Conservation (phyloP, 2,888 invertebrate species). For the Ernsta delagoae region DNA sequence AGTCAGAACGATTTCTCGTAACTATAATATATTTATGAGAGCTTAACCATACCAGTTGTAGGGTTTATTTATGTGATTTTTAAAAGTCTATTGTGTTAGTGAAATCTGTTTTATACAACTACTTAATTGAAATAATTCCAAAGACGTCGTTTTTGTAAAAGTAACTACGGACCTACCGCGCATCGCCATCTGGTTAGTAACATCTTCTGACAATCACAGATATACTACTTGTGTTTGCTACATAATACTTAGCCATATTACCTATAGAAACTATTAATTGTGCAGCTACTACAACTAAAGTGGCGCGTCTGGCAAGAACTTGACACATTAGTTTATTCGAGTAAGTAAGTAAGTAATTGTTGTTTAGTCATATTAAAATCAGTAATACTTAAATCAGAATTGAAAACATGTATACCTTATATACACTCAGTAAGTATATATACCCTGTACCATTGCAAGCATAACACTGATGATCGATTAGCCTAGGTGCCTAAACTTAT, state of each 20-base stretch:
- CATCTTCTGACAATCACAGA: constrained; percentile 77
- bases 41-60: constrained; percentile 44
- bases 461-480: too few relatives aligned
- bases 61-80: constrained; percentile 7
- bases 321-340: constrained; percentile 12
- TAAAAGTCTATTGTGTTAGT: constrained; percentile 5
- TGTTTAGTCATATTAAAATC: too few relatives aligned
- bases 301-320: constrained; percentile 19
- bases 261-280: constrained; percentile 23
- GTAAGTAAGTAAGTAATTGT: too few relatives aligned
- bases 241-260: constrained; percentile 26
- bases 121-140: constrained; percentile 8
- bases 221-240: constrained; percentile 59
- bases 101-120: not conserved
- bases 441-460: too few relatives aligned
- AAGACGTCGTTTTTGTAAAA: constrained; percentile 58
- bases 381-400: too few relatives aligned
- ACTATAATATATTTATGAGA: constrained; percentile 50
- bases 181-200: constrained; percentile 80
- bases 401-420: too few relatives aligned
- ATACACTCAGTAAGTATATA: too few relatives aligned
- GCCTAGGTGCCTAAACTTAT: too few relatives aligned
- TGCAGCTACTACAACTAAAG: constrained; percentile 13
- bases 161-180: constrained; percentile 68
- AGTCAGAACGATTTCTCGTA: constrained; percentile 71